Base-by-base conservation (phyloP, 2,113 vertebrate species). In the Clarias macrocephalus region DNA sequence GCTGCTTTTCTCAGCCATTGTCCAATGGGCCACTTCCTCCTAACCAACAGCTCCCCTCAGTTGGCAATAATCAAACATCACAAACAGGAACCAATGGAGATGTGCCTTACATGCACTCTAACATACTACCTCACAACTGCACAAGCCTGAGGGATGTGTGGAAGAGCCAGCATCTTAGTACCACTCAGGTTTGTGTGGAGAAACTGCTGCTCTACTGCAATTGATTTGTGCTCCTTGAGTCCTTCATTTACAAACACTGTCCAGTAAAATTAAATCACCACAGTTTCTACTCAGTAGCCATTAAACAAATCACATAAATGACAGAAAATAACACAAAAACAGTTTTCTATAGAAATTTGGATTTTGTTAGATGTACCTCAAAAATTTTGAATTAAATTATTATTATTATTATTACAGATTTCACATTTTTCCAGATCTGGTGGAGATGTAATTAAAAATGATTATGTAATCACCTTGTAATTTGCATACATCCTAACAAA, bases 61-160 rank as follows among this genome's bases (percentile, higher is more conserved):
- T 95, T 96, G 96, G 96, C 94, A 97, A 96, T 95, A 97, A 96
- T 95, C 97, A 97, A 93, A 92, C 94, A 94, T 93, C 94, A 94
- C 96, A 95, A 95, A 95, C 94, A 93, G 97, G 96, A 95, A 98
- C 96, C 96, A 98, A 99, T 93, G 97, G 97, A 98, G 97, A 98
- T 89, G 98, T 99, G 98, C 98, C 98, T 99, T 99, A 99, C 96
- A 95, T 95, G 95, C 97, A 97, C 97, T 96, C 95, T 96, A 97
- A 97, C 95, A 94, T 97, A 97, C 97, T 98, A 99, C 98, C 98
- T 99, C 98, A 99, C 96, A 96, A 97, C 97, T 97, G 97, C 97
- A 97, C 97, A 96, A 98, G 97, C 96, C 96, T 96, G 96, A 95
- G 97, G 92, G 97, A 97, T 95, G 94, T 95, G 89, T 97, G 97